Evolutionary conservation across 1,140 invertebrate species (phyloP).

Genomic region (Meloidogyne hapla): DNA sequence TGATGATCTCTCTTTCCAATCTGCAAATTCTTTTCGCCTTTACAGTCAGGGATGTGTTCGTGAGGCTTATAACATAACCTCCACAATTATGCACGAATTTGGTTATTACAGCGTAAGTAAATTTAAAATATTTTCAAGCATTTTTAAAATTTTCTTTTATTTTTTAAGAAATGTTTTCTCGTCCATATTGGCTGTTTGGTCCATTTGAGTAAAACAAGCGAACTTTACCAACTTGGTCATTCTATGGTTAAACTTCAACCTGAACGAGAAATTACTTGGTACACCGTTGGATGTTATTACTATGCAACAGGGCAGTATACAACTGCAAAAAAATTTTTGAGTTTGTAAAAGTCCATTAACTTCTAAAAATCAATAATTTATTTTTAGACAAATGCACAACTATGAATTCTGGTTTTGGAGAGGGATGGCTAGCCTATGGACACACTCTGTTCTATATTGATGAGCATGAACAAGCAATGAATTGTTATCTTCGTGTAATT

Average conservation of each 20-base stretch:
- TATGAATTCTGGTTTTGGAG: conserved; percentile 53
- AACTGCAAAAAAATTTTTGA: conserved; percentile 51
- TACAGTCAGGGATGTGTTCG: conserved; percentile 36
- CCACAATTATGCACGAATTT: conserved; percentile 42
- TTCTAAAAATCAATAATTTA: conserved; percentile 12
- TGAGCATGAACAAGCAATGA: conserved; percentile 57
- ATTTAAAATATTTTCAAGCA: neutral
- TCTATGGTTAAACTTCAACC: conserved; percentile 47
- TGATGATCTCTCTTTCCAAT: conserved; percentile 43
- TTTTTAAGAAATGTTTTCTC: conserved; percentile 46
- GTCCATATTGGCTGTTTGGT: conserved; percentile 48
- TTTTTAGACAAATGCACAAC: conserved; percentile 53
- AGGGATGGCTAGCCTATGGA: conserved; percentile 57
- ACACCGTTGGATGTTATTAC: conserved; percentile 54
- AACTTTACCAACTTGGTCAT: conserved; percentile 47
- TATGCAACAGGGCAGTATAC: conserved; percentile 45
- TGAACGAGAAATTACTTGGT: conserved; percentile 49
- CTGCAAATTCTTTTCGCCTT: conserved; percentile 41
- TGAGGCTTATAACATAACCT: conserved; percentile 51
- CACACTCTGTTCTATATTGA: conserved; percentile 51
- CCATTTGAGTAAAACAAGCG: conserved; percentile 38
- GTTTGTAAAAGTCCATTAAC: conserved; percentile 34
- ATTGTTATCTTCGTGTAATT: conserved; percentile 50
- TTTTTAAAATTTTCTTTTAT: neutral
- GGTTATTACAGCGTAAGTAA: conserved; percentile 44